These are phyloP conservation scores for Mirounga angustirostris DNA, from an alignment of 2,113 vertebrate genomes.

Conservation along the genomic window DNA sequence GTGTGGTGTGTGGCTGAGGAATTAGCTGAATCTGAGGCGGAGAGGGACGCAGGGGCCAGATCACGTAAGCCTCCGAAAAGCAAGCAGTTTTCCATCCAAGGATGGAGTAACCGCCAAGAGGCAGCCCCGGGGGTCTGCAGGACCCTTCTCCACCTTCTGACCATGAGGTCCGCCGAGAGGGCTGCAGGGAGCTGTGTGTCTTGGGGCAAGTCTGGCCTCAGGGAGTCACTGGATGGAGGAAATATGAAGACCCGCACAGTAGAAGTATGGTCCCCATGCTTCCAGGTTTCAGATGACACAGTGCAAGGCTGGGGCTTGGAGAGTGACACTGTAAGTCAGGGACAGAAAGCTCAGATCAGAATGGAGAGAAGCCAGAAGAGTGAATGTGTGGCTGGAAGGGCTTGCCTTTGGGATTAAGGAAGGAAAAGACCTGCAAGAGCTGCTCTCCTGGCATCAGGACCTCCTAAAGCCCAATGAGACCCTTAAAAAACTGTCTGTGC, in stretches of 20 bases:
- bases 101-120: neutral
- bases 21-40: neutral
- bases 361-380: neutral
- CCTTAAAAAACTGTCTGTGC: neutral
- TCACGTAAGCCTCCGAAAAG: neutral
- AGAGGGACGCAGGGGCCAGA: neutral
- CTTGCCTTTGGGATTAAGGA: neutral
- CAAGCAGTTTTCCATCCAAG: no score
- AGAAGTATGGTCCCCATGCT: neutral
- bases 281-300: neutral
- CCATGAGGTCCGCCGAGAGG: neutral
- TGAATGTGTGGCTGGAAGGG: no score
- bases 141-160: neutral
- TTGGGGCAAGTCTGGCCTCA: neutral
- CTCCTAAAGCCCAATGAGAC: neutral
- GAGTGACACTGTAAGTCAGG: neutral
- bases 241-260: neutral
- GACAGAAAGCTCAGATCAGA: neutral
- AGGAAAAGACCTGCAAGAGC: neutral
- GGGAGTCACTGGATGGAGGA: neutral
- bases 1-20: neutral
- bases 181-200: neutral
- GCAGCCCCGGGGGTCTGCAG: no score
- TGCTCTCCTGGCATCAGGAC: neutral
- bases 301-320: no score